Evolutionary conservation across 2,888 invertebrate genomes (phyloP).

Genomic region (Dromius quadrimaculatus): DNA sequence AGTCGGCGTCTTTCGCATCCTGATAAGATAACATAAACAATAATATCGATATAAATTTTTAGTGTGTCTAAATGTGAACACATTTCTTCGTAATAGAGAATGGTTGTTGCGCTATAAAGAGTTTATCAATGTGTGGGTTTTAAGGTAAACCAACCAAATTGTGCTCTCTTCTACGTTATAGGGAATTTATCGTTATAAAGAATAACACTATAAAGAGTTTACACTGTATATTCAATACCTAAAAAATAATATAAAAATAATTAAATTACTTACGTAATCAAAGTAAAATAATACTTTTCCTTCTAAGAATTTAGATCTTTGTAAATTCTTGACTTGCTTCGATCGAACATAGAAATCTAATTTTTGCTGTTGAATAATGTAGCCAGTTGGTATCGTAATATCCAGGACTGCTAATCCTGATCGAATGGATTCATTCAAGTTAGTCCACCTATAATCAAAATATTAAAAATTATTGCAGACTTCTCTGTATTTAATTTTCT

Average conservation of each 20-base stretch:
- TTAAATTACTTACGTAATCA: slow-evolving; percentile 88
- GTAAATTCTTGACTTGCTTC: slow-evolving; percentile 82
- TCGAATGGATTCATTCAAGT: slow-evolving; percentile 80
- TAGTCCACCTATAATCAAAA: slow-evolving; percentile 77
- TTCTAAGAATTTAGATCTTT: slow-evolving; percentile 85
- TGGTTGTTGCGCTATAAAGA: no score
- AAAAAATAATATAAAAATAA: slow-evolving; percentile 10
- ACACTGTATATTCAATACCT: not conserved
- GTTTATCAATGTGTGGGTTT: no score
- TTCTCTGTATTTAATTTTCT: no score
- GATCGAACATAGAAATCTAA: slow-evolving; percentile 87
- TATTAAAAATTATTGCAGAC: not conserved
- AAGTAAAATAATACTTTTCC: slow-evolving; percentile 93
- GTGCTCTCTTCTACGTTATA: no score
- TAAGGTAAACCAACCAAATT: no score
- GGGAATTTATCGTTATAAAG: no score
- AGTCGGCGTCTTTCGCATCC: no score
- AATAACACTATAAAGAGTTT: no score
- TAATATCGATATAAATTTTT: no score
- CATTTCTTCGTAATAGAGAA: no score
- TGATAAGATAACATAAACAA: no score
- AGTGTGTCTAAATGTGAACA: not conserved
- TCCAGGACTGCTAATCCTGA: slow-evolving; percentile 92
- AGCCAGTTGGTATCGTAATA: slow-evolving; percentile 90
- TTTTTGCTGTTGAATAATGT: slow-evolving; percentile 90